Evolutionary conservation across 2,797 vertebrate species (phyloP).

Genomic region (Delichon dasypus): DNA sequence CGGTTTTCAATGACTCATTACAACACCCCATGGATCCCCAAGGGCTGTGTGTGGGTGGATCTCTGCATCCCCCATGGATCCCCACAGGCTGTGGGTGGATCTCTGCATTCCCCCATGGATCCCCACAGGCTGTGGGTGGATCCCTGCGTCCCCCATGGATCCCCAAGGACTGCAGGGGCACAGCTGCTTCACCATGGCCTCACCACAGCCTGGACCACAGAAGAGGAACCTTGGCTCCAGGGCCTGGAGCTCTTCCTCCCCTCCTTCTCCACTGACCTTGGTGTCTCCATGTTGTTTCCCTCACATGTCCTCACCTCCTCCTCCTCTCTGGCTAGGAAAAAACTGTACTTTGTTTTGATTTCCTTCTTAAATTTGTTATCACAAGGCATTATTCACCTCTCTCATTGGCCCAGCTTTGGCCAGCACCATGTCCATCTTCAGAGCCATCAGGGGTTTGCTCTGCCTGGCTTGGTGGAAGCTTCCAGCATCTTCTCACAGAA

Average conservation of each 20-base stretch:
- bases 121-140: neutral
- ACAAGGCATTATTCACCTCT: rapidly evolving
- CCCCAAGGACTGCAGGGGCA: neutral
- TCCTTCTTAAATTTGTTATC: neutral
- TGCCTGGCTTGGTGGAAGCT: neutral
- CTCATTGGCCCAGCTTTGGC: neutral
- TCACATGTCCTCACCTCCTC: neutral
- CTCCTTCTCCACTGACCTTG: neutral
- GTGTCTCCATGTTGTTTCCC: neutral
- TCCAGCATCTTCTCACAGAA: neutral
- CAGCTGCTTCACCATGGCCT: neutral
- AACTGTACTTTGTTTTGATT: neutral
- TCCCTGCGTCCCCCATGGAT: neutral
- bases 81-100: neutral
- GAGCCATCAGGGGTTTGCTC: neutral
- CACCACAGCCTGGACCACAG: neutral
- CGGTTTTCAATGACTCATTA: too few relatives aligned
- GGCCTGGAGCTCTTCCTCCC: rapidly evolving
- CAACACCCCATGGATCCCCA: too few relatives aligned
- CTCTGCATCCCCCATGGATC: neutral
- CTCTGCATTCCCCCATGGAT: rapidly evolving
- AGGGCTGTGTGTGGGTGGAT: too few relatives aligned
- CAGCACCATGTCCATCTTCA: neutral
- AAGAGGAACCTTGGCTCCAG: rapidly evolving
- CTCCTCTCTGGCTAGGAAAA: neutral